phyloP scores from a whole-genome alignment of 1,140 invertebrate genomes.

The Bombus breviceps region DNA sequence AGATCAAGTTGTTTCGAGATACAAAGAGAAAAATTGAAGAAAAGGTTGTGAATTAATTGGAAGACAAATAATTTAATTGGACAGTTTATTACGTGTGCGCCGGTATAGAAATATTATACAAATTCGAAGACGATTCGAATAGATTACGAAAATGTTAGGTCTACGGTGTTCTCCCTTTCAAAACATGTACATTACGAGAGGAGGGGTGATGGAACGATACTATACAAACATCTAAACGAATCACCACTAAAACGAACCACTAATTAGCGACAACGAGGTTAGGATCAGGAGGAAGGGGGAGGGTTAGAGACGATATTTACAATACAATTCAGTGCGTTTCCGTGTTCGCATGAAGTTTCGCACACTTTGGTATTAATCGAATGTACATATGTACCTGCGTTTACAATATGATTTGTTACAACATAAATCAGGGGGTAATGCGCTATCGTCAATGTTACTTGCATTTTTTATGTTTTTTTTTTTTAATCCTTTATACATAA shows the following conservation, averaged over 20 bases:
- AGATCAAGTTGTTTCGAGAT: neutral
- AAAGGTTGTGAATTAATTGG: neutral
- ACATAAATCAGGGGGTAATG: slow-evolving; percentile 25
- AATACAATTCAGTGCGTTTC: slow-evolving; percentile 71
- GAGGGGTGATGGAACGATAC: slow-evolving; percentile 58
- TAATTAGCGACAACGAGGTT: slow-evolving; percentile 50
- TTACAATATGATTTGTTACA: slow-evolving; percentile 30
- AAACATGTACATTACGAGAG: slow-evolving; percentile 60
- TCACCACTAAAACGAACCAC: slow-evolving; percentile 44
- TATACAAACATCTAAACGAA: slow-evolving; percentile 61
- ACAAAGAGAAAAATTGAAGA: neutral
- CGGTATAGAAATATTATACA: slow-evolving; percentile 81
- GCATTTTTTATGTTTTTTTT: neutral
- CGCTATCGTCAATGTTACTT: slow-evolving; percentile 37
- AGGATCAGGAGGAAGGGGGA: too few relatives aligned
- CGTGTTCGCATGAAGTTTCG: slow-evolving; percentile 60
- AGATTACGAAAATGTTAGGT: slow-evolving; percentile 69
- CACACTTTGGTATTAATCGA: slow-evolving; percentile 76
- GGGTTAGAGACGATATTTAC: slow-evolving; percentile 53
- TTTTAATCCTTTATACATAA: slow-evolving; percentile 18
- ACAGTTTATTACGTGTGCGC: slow-evolving; percentile 79
- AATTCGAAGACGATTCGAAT: slow-evolving; percentile 73
- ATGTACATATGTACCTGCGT: slow-evolving; percentile 50
- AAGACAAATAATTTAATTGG: slow-evolving; percentile 58
- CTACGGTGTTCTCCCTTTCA: slow-evolving; percentile 53